phyloP scores from a whole-genome alignment of 2,113 vertebrate species.

The Peromyscus californicus region DNA sequence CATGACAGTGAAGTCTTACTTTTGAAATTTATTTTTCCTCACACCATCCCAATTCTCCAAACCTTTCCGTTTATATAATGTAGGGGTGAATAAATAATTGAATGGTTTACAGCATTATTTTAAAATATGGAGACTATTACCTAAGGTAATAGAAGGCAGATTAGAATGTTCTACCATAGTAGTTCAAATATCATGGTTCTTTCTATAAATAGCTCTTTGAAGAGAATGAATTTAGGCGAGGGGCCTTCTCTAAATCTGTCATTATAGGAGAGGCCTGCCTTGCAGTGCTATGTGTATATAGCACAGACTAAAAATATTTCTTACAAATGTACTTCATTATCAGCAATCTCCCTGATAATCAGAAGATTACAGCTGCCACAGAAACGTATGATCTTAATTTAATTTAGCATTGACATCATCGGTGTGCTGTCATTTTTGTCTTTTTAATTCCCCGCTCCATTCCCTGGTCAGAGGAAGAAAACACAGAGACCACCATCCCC shows the following conservation, averaged over 20 bases:
- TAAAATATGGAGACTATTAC: conserved; percentile 76
- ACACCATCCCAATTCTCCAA: conserved; percentile 61
- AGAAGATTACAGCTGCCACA: conserved; percentile 77
- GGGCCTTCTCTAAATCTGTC: conserved; percentile 72
- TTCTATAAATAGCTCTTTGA: conserved; percentile 79
- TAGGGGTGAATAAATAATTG: conserved; percentile 80
- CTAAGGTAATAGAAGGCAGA: conserved; percentile 72
- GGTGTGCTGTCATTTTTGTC: conserved; percentile 74
- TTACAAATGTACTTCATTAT: conserved; percentile 81
- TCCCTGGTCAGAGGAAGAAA: conserved; percentile 68
- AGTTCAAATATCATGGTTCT: conserved; percentile 76
- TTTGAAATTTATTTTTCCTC: conserved; percentile 37
- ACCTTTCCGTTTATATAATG: conserved; percentile 66
- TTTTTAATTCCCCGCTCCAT: conserved; percentile 64
- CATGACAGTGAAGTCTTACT: conserved; percentile 56
- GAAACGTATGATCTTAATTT: conserved; percentile 84
- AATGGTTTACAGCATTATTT: conserved; percentile 76
- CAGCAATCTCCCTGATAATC: conserved; percentile 70
- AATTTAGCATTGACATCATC: conserved; percentile 84
- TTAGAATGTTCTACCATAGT: conserved; percentile 53
- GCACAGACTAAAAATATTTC: conserved; percentile 72
- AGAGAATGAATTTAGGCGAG: conserved; percentile 67
- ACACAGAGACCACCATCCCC: conserved; percentile 81
- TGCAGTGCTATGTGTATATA: conserved; percentile 54
- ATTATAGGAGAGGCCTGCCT: conserved; percentile 69